These are phyloP conservation scores for Pluvianellus socialis DNA, from an alignment of 2,113 vertebrate species.

Conservation along the genomic window DNA sequence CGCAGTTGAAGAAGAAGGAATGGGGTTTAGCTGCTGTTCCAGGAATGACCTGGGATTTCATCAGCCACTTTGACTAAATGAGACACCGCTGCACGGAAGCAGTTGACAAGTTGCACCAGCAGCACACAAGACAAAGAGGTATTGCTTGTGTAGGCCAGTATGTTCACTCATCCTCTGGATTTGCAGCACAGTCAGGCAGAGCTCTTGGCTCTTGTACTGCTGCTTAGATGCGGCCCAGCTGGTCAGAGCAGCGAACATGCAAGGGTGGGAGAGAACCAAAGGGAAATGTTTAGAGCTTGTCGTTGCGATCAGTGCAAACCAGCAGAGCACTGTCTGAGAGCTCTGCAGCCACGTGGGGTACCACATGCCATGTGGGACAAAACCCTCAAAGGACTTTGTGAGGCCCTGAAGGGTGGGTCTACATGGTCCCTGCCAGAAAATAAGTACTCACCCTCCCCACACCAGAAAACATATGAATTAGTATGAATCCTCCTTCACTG, in stretches of 20 bases:
- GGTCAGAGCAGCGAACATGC: background rate
- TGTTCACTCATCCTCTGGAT: background rate
- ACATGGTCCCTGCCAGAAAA: background rate
- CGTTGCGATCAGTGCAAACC: background rate
- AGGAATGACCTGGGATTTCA: background rate
- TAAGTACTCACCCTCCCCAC: background rate
- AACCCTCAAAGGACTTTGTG: background rate
- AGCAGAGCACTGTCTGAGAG: background rate
- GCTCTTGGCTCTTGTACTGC: background rate
- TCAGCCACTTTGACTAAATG: background rate
- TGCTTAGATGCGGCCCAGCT: background rate
- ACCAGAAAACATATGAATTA: background rate
- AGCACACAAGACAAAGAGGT: background rate
- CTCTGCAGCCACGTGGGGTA: background rate
- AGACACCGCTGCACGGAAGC: background rate
- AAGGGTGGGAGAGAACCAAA: background rate
- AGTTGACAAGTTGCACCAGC: background rate
- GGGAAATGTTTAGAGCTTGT: background rate
- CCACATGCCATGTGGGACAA: no score
- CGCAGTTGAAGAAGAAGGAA: fast-evolving
- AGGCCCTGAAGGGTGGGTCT: background rate
- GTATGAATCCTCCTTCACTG: background rate
- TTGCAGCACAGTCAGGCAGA: background rate
- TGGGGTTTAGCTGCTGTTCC: background rate
- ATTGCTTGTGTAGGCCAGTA: fast-evolving